Evolutionary conservation across 1,140 invertebrate species (phyloP), one percentile per base, ranked within the genome.

Genomic region (Pseudomyrmex dendroicus): DNA sequence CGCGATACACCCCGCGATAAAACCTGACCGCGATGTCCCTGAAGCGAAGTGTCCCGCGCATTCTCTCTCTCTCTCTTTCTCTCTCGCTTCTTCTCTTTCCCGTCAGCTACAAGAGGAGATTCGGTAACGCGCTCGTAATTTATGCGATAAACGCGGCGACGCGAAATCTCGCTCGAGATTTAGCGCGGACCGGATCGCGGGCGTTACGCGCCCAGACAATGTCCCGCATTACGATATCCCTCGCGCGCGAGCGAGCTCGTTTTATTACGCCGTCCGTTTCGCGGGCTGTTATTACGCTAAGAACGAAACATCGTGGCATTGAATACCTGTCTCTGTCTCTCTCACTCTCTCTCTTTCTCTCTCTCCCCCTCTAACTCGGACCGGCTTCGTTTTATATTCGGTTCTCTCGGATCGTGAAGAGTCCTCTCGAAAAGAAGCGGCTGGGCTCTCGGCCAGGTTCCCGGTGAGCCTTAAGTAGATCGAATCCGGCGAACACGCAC

Each of bases 401-500:
- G 48, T 22, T 52, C 35, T 70, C 74, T 44, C 35, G 35, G 73
- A 84, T 78, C 50, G 61, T 56, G 72, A 22, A 50, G 13, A n/a
- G 17, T 62, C 48, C 50, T 62, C 70, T 50, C 66, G 82, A 84
- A 70, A 68, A 63, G 48, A 63, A 15, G 15, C 9, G 56, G 22
- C 20, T 35, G 35, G 46, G 22, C 68, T 35, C 35, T 35, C 46
- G 22, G 17, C 50, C n/a, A 48, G 48, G 48, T 50, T 20, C 63
- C 50, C 59, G 48, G 50, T 73, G 70, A 85, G 70, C 83, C 84
- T 80, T 85, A 89, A 90, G 84, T 90, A 86, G 86, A 91, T 84
- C 86, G 84, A 87, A 86, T 48, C 73, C 68, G 10, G 46, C 61
- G 82, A 61, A 50, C 82, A 22, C 73, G 56, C 84, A 84, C 48